Evolutionary conservation across 2,888 invertebrate genomes (phyloP).

Genomic region (Phymatocera aterrima): DNA sequence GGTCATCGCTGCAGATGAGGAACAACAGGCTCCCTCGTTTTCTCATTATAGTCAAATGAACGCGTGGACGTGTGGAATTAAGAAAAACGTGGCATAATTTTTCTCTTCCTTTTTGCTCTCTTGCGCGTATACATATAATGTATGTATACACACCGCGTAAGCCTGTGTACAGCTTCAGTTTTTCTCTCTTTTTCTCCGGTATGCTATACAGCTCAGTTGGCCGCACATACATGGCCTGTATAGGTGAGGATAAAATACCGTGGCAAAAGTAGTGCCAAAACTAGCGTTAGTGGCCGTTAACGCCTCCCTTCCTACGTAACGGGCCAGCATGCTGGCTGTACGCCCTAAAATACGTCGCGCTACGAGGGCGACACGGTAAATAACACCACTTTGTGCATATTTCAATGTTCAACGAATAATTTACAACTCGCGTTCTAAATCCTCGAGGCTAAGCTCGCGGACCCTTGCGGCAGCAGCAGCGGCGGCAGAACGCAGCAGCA

Average conservation of each 20-base stretch:
- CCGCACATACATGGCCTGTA: neutral
- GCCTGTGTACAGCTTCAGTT: no score
- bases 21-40: no score
- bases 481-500: no score
- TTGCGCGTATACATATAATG: no score
- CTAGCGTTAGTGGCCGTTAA: slow-evolving; percentile 46
- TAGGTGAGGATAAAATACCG: slow-evolving; percentile 43
- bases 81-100: no score
- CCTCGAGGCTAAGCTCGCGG: neutral
- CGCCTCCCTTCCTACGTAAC: slow-evolving; percentile 40
- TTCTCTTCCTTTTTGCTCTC: no score
- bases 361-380: slow-evolving; percentile 43
- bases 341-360: slow-evolving; percentile 42
- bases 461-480: neutral
- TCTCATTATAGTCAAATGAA: no score
- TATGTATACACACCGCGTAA: no score
- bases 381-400: slow-evolving; percentile 46
- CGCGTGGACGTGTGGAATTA: no score
- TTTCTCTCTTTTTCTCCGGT: neutral
- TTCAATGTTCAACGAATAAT: slow-evolving; percentile 45
- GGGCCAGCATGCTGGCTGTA: slow-evolving; percentile 13
- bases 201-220: neutral
- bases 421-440: slow-evolving; percentile 41
- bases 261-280: slow-evolving; percentile 43
- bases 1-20: no score